A percentile compares a stretch with the other conserved stretches of the same genome.
Conservation (phyloP, 2,113 vertebrate genomes). For the Oophaga pumilio region DNA sequence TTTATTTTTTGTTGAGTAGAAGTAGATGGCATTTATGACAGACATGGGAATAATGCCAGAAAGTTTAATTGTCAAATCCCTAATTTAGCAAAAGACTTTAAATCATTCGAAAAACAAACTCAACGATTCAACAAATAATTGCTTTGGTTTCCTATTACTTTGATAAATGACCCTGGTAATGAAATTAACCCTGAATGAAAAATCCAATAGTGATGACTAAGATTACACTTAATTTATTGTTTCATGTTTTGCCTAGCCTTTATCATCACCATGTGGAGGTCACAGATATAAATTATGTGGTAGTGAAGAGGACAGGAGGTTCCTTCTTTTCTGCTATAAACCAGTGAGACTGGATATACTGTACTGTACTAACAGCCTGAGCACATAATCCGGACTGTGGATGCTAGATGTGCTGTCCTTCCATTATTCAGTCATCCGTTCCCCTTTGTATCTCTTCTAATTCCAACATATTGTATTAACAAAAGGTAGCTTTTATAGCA, state of each 20-base stretch:
- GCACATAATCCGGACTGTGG: not conserved
- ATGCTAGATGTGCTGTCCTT: not conserved
- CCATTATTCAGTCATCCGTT: constrained; percentile 7
- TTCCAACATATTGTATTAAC: not conserved
- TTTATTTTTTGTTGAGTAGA: not conserved
- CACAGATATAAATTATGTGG: not conserved
- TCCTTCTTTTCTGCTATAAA: not conserved
- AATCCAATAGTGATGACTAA: not conserved
- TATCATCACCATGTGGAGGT: not conserved
- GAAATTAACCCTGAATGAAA: not conserved
- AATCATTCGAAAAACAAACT: not conserved
- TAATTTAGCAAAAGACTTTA: not conserved
- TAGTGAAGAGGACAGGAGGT: not conserved
- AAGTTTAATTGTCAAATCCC: not conserved
- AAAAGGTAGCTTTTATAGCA: not conserved
- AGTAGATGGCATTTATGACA: not conserved
- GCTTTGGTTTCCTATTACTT: not conserved
- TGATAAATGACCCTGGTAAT: not conserved
- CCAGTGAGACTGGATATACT: not conserved
- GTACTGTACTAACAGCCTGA: not conserved
- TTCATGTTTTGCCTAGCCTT: not conserved
- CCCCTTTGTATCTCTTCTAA: constrained; percentile 16
- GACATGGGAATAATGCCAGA: not conserved
- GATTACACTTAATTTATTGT: not conserved
- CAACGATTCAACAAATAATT: not conserved